Evolutionary conservation across 2,888 invertebrate genomes (phyloP).

Genomic region (Acanthococcus lagerstroemiae): DNA sequence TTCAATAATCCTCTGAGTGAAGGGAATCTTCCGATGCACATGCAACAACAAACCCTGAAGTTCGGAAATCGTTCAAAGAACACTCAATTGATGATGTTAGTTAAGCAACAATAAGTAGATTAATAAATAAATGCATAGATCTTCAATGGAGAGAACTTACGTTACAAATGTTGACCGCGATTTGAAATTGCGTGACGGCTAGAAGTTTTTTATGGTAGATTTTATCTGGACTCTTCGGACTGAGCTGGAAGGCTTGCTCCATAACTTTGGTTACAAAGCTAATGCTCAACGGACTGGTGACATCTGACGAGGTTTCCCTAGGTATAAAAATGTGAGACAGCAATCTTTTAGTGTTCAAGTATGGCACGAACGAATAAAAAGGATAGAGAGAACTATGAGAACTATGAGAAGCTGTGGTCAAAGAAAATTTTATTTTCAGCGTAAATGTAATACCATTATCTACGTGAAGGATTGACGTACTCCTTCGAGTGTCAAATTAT

Average conservation of each 20-base stretch:
- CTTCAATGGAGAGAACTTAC: constrained; percentile 4
- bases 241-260: constrained; percentile 1
- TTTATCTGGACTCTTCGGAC: neutral
- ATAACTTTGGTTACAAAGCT: constrained; percentile 40
- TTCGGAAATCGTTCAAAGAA: neutral
- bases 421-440: no score
- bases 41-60: constrained; percentile 45
- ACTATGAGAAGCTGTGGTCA: no score
- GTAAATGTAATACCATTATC: no score
- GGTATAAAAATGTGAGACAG: no score
- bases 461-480: no score
- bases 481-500: no score
- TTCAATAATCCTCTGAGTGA: constrained; percentile 48
- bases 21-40: constrained; percentile 44
- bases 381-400: no score
- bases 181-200: constrained; percentile 2
- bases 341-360: no score
- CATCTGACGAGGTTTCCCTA: constrained; percentile 41
- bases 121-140: no score
- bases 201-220: constrained; percentile 4
- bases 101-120: neutral
- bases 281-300: constrained; percentile 48
- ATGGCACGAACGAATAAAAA: no score
- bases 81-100: neutral
- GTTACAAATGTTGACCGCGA: constrained; percentile 12